phyloP scores from a whole-genome alignment of 1,140 invertebrate species.

The Tetragnatha versicolor region DNA sequence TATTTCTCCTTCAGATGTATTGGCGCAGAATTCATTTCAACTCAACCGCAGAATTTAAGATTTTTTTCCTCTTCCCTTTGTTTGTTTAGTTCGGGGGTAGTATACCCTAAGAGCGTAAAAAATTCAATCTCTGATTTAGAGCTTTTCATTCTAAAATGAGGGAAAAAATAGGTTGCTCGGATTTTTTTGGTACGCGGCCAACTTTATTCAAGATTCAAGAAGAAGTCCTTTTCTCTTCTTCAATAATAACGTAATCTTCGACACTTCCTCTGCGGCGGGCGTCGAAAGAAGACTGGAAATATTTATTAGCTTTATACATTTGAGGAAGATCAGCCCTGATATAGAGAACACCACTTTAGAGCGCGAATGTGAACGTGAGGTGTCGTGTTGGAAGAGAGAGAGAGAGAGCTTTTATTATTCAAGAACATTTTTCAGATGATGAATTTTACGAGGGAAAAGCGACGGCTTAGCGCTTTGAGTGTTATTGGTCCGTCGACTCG shows the following conservation, averaged over 20 bases:
- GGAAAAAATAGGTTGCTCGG: background rate
- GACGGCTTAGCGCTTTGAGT: too few relatives aligned
- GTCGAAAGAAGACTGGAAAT: too few relatives aligned
- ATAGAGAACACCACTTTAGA: too few relatives aligned
- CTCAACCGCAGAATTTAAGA: background rate
- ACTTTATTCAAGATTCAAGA: conserved; percentile 26
- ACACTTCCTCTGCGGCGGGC: background rate
- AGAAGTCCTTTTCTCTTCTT: conserved; percentile 4
- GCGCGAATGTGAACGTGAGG: too few relatives aligned
- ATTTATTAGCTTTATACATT: too few relatives aligned
- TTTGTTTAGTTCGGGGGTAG: background rate
- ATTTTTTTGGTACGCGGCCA: conserved; percentile 7
- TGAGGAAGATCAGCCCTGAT: too few relatives aligned
- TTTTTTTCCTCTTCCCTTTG: background rate
- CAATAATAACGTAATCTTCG: conserved; percentile 13
- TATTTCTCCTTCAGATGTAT: conserved; percentile 8
- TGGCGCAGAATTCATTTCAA: conserved; percentile 1
- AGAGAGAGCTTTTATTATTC: too few relatives aligned
- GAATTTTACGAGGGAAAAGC: too few relatives aligned
- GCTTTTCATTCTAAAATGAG: background rate
- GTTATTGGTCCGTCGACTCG: too few relatives aligned
- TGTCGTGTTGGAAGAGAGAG: too few relatives aligned
- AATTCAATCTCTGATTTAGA: conserved; percentile 28
- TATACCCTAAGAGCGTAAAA: conserved; percentile 1
- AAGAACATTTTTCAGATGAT: too few relatives aligned